Conservation (phyloP, 2,888 invertebrate genomes). For the Cheilosia variabilis region DNA sequence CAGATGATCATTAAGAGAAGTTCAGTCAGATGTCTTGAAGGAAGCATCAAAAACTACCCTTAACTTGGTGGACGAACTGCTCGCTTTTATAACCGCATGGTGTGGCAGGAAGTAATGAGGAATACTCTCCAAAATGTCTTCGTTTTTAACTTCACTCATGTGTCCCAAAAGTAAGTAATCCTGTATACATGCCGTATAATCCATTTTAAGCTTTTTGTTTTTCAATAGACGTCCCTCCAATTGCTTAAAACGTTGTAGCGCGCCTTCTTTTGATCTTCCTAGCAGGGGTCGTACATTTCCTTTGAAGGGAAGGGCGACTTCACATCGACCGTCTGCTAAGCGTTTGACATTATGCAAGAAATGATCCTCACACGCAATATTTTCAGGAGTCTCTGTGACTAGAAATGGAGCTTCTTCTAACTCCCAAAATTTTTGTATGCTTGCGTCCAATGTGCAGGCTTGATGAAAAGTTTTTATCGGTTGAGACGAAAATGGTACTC, state of each 20-base stretch:
- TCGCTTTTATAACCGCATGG: constrained; percentile 28
- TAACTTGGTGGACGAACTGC: constrained; percentile 42
- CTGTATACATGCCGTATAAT: no score
- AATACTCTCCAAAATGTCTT: neutral
- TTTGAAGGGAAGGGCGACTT: constrained; percentile 48
- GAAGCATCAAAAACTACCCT: constrained; percentile 65
- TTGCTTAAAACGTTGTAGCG: neutral
- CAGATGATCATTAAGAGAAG: constrained; percentile 10
- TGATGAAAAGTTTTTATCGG: neutral
- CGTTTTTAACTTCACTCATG: constrained; percentile 1
- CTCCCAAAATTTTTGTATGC: constrained; percentile 42
- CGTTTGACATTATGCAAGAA: constrained; percentile 10
- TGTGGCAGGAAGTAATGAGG: constrained; percentile 19
- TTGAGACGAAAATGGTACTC: neutral
- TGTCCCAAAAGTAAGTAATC: constrained; percentile 2
- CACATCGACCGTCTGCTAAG: constrained; percentile 10
- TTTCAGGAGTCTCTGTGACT: constrained; percentile 2
- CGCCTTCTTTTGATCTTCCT: constrained; percentile 32
- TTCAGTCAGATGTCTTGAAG: neutral
- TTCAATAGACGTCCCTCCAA: neutral
- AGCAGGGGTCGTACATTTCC: constrained; percentile 4
- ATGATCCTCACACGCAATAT: constrained; percentile 28
- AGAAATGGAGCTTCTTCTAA: constrained; percentile 24
- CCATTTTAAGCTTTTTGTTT: no score
- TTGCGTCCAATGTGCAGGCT: neutral